Conservation (phyloP, 1,140 invertebrate species). For the Apis florea region DNA sequence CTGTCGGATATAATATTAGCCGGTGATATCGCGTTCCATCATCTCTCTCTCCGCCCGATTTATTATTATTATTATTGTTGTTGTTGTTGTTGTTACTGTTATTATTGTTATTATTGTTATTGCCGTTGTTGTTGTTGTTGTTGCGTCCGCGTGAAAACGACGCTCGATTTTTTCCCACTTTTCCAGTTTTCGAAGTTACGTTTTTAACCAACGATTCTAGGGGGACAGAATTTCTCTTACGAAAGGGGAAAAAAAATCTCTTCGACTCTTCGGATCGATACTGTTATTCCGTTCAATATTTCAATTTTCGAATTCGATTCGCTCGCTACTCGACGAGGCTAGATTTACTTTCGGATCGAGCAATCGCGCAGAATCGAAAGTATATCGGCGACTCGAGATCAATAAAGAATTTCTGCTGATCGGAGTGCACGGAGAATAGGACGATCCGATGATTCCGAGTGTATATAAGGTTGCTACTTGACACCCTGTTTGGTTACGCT, state of each 20-base stretch:
- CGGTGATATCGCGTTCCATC: neutral
- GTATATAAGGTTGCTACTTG: neutral
- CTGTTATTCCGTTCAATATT: too few species aligned
- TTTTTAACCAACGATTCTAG: too few species aligned
- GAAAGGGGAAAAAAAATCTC: too few species aligned
- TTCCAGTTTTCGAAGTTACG: too few species aligned
- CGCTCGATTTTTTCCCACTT: too few species aligned
- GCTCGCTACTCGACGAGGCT: neutral
- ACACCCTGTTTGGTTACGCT: neutral
- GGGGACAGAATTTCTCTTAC: too few species aligned
- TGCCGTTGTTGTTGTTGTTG: neutral
- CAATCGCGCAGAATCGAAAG: conserved; percentile 43
- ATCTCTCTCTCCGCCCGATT: neutral
- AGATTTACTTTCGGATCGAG: conserved; percentile 52
- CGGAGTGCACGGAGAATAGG: neutral
- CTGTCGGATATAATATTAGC: conserved; percentile 10
- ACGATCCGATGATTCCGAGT: conserved; percentile 20
- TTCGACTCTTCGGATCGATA: too few species aligned
- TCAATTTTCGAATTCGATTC: neutral
- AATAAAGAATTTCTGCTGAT: conserved; percentile 36
- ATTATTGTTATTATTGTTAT: too few species aligned
- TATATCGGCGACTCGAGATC: conserved; percentile 28
- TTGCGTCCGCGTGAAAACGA: neutral
- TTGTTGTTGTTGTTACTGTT: too few species aligned
- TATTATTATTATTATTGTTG: neutral